Conservation (phyloP, 2,797 vertebrate species). For the Halcyon leucocephala region DNA sequence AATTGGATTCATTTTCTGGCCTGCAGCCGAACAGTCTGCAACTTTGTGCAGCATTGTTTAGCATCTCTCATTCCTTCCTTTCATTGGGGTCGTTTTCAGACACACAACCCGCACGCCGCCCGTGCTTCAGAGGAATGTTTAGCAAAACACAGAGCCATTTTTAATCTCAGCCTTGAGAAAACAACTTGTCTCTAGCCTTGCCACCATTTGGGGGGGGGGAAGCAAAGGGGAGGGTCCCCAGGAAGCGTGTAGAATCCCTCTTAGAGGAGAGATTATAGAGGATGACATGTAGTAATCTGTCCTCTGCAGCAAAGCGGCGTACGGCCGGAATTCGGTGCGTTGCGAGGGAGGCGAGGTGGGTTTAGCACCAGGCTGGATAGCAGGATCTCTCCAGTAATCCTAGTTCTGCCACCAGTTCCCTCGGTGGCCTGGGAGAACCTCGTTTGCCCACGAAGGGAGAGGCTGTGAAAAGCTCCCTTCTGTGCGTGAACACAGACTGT, state of each 20-base stretch:
- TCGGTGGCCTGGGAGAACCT: not conserved
- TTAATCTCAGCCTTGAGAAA: constrained; percentile 51
- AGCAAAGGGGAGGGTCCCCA: not conserved
- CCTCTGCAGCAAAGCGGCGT: not conserved
- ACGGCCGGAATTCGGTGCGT: not conserved
- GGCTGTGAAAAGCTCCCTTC: constrained; percentile 39
- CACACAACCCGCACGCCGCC: constrained; percentile 14
- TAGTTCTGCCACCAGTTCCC: not conserved
- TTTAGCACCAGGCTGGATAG: not conserved
- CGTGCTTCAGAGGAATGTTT: constrained; percentile 66
- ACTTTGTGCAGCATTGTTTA: constrained; percentile 79
- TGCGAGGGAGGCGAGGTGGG: not conserved
- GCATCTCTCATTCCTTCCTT: constrained; percentile 76
- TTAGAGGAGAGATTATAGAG: constrained; percentile 20
- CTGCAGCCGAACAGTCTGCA: constrained; percentile 85
- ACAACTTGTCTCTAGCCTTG: constrained; percentile 36
- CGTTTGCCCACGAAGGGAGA: not conserved
- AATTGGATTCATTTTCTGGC: constrained; percentile 89
- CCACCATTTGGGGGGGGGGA: not conserved
- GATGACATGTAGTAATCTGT: constrained; percentile 28
- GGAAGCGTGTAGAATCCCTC: not conserved
- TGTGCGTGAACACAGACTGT: not conserved
- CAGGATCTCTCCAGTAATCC: not conserved
- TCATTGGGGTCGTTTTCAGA: constrained; percentile 65
- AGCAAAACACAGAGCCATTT: constrained; percentile 64